A percentile compares a stretch with the other conserved stretches of the same genome.
These are phyloP conservation scores for Protonemura montana DNA, from an alignment of 2,888 invertebrate species.

Conservation along the genomic window DNA sequence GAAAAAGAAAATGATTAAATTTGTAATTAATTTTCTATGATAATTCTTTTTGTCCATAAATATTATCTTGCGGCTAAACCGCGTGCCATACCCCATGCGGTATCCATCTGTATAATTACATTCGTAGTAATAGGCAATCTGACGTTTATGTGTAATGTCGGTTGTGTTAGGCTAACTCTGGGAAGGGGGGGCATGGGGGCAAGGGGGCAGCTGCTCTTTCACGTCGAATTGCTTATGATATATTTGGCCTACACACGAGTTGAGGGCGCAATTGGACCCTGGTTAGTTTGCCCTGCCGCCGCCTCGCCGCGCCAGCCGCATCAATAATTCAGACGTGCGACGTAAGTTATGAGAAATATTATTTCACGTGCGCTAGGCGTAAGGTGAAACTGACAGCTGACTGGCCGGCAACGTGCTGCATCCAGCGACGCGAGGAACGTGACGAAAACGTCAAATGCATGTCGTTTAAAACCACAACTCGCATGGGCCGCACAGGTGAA, in stretches of 20 bases:
- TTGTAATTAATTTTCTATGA: slow-evolving; percentile 37
- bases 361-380: background rate
- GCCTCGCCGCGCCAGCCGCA: background rate
- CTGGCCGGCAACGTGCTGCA: background rate
- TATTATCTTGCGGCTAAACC: slow-evolving; percentile 18
- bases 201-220: slow-evolving; percentile 35
- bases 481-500: background rate
- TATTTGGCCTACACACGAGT: slow-evolving; percentile 36
- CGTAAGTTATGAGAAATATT: slow-evolving; percentile 33
- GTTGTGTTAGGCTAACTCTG: background rate
- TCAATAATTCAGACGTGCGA: slow-evolving; percentile 36
- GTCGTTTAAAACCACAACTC: background rate
- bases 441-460: background rate
- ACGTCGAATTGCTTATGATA: slow-evolving; percentile 38
- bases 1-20: slow-evolving; percentile 30
- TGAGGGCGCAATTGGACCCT: slow-evolving; percentile 24
- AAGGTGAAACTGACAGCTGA: slow-evolving; percentile 16
- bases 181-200: slow-evolving; percentile 9
- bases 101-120: slow-evolving; percentile 40
- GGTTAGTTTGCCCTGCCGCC: background rate
- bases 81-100: slow-evolving; percentile 16
- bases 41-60: slow-evolving; percentile 35
- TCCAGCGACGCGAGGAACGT: background rate
- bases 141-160: slow-evolving; percentile 18
- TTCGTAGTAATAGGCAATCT: slow-evolving; percentile 30